Conservation (phyloP, 2,113 vertebrate species). For the Odocoileus virginianus region DNA sequence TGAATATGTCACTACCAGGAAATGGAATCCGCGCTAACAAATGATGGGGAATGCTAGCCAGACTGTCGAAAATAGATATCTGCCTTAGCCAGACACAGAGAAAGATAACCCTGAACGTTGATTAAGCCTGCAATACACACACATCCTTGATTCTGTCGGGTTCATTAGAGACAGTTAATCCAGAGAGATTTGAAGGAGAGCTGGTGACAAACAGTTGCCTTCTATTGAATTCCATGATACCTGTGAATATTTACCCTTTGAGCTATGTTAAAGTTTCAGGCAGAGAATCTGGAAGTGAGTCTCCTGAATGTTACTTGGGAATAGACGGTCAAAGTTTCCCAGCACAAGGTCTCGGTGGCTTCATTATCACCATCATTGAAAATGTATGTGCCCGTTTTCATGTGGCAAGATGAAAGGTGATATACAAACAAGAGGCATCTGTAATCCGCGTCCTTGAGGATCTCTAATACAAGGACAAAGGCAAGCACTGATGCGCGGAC, state of each 20-base stretch:
- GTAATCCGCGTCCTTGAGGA: background rate
- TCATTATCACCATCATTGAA: slow-evolving; percentile 37
- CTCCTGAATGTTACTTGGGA: slow-evolving; percentile 7
- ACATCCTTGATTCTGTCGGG: background rate
- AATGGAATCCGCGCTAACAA: slow-evolving; percentile 53
- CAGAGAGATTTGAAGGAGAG: slow-evolving; percentile 17
- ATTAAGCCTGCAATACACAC: background rate
- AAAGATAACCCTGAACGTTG: background rate
- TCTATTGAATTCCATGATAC: slow-evolving; percentile 42
- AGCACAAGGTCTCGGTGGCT: background rate
- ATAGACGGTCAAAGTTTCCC: background rate
- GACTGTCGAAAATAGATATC: slow-evolving; percentile 39
- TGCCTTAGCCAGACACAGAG: slow-evolving; percentile 57
- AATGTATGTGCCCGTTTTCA: slow-evolving; percentile 18
- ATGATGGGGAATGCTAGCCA: background rate
- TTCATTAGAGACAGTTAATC: slow-evolving; percentile 44
- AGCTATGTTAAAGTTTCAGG: slow-evolving; percentile 61
- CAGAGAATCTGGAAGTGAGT: slow-evolving; percentile 73
- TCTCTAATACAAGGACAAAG: background rate
- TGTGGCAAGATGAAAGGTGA: background rate
- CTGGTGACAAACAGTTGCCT: slow-evolving; percentile 65
- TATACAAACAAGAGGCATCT: background rate
- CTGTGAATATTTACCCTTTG: slow-evolving; percentile 65
- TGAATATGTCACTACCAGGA: slow-evolving; percentile 77
- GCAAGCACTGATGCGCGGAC: background rate